These are phyloP conservation scores for Vireo griseus DNA, from an alignment of 2,797 vertebrate genomes.

Conservation along the genomic window DNA sequence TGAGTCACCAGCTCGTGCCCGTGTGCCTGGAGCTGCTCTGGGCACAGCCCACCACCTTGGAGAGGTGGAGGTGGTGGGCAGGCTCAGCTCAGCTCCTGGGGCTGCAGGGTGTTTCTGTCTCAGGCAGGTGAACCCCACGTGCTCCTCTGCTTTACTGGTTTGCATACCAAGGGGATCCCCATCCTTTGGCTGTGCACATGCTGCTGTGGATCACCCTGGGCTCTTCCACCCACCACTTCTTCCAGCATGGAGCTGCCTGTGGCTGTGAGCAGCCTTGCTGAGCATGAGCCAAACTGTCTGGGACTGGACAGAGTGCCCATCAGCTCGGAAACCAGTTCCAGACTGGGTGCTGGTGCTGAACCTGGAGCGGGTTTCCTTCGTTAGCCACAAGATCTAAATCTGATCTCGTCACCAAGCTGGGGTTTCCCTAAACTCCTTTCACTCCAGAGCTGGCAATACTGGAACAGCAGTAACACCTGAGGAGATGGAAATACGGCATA, in stretches of 20 bases:
- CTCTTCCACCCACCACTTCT: background rate
- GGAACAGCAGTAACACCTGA: background rate
- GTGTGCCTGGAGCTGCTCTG: background rate
- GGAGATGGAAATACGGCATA: background rate
- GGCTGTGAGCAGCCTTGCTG: background rate
- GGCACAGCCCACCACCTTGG: background rate
- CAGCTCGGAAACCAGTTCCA: background rate
- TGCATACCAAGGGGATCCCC: background rate
- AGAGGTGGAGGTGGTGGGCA: background rate
- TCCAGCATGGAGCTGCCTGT: background rate
- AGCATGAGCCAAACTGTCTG: background rate
- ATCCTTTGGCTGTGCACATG: background rate
- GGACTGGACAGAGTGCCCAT: background rate
- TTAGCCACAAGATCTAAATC: conserved; percentile 27
- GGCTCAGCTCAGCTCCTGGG: background rate
- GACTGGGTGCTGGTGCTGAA: background rate
- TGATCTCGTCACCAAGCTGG: background rate
- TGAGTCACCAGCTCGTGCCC: accelerated
- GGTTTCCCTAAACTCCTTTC: background rate
- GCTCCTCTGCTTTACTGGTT: background rate
- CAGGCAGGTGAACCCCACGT: background rate
- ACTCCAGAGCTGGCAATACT: background rate
- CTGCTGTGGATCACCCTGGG: background rate
- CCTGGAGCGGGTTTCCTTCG: background rate
- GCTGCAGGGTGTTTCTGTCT: accelerated